Evolutionary conservation across 2,888 invertebrate genomes (phyloP).

Genomic region (Drosophila pseudotakahashii): DNA sequence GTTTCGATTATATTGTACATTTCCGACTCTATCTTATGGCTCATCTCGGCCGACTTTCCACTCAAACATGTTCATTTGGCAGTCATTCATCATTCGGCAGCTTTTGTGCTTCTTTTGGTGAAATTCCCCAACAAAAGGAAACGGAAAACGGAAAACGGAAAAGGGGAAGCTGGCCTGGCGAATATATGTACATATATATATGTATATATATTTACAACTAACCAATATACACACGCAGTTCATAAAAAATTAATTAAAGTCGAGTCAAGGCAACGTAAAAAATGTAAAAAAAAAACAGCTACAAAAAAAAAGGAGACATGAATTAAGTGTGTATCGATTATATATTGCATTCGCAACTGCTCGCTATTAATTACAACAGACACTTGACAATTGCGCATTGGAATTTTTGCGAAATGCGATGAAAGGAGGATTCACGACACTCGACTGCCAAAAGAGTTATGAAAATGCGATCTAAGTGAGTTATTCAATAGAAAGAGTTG

Average conservation of each 20-base stretch:
- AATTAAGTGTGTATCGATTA: constrained; percentile 31
- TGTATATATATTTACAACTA: constrained; percentile 26
- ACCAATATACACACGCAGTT: constrained; percentile 44
- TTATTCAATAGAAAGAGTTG: neutral
- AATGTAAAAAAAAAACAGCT: neutral
- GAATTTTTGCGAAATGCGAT: constrained; percentile 1
- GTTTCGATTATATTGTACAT: constrained; percentile 31
- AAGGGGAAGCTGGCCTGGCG: neutral
- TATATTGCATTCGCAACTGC: constrained; percentile 33
- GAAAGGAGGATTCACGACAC: neutral
- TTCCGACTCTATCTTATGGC: constrained; percentile 23
- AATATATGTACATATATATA: neutral
- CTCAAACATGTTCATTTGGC: constrained; percentile 66
- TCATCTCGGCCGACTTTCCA: constrained; percentile 28
- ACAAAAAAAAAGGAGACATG: neutral
- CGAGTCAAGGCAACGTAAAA: constrained; percentile 45
- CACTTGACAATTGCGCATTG: constrained; percentile 31
- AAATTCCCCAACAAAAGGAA: constrained; percentile 12
- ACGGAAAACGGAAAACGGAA: constrained; percentile 8
- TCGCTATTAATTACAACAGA: constrained; percentile 30
- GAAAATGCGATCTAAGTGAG: neutral
- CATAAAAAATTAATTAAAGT: constrained; percentile 78
- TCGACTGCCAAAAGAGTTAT: neutral
- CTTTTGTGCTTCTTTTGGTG: constrained; percentile 19
- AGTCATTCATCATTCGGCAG: constrained; percentile 68